phyloP scores from a whole-genome alignment of 2,797 vertebrate species.

The Salmo trutta region DNA sequence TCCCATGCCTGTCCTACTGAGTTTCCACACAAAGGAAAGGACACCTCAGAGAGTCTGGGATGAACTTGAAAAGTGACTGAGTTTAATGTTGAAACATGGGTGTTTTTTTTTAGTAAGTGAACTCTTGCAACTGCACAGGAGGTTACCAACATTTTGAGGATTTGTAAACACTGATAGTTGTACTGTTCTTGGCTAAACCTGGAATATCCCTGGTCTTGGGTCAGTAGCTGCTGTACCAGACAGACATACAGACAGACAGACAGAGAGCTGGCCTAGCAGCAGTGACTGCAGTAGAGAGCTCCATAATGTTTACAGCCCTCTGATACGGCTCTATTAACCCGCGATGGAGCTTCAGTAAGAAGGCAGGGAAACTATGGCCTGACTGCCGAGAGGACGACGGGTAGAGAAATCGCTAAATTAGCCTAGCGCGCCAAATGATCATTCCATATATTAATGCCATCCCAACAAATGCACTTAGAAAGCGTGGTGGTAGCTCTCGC shows the following conservation, averaged over 20 bases:
- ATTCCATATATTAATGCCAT: constrained; percentile 31
- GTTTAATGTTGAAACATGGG: not conserved
- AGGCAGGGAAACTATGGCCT: constrained; percentile 4
- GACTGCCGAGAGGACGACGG: not conserved
- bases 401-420: constrained; percentile 19
- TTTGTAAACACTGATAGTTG: not conserved
- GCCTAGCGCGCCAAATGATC: constrained; percentile 23
- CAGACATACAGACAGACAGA: not conserved
- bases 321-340: not conserved
- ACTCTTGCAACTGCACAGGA: no score
- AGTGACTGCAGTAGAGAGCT: not conserved
- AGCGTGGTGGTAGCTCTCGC: constrained; percentile 14
- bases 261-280: not conserved
- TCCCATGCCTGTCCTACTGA: not conserved
- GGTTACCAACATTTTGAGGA: no score
- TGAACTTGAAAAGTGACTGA: not conserved
- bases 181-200: not conserved
- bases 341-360: constrained; percentile 7
- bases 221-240: not conserved
- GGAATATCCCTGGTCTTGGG: not conserved
- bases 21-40: not conserved
- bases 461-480: constrained; percentile 25
- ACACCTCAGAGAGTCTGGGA: not conserved
- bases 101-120: no score
- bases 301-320: constrained; percentile 18